These are phyloP conservation scores for Turnix velox DNA, from an alignment of 2,113 vertebrate genomes.

Conservation along the genomic window DNA sequence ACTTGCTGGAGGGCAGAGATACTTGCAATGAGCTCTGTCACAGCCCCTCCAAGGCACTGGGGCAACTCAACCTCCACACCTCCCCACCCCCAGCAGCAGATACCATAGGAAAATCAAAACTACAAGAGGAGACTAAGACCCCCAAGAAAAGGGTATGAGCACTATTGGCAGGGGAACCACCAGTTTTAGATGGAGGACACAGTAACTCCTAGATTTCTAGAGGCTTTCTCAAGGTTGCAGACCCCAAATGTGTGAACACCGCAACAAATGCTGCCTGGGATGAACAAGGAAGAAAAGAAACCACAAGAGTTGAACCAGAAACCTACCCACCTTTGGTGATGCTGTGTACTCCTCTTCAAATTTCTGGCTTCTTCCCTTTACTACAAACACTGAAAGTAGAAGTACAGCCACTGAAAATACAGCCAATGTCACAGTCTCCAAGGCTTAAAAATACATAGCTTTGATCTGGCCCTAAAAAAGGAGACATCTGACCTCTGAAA, in stretches of 20 bases:
- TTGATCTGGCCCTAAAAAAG: background rate
- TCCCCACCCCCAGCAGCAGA: background rate
- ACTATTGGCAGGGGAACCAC: accelerated
- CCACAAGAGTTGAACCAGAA: background rate
- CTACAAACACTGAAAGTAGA: background rate
- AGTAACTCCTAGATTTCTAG: background rate
- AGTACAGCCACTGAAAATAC: accelerated
- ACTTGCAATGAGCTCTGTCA: background rate
- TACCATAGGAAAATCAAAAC: background rate
- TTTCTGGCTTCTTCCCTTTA: background rate
- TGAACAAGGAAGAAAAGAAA: background rate
- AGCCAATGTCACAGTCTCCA: background rate
- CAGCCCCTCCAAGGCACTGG: accelerated
- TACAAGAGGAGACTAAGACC: background rate
- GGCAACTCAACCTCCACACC: background rate
- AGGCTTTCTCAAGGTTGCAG: background rate
- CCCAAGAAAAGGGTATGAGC: background rate
- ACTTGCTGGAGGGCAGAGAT: background rate
- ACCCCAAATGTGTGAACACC: background rate
- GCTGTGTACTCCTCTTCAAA: background rate
- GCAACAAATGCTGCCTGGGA: background rate
- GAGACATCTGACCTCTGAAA: accelerated
- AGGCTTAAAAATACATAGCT: background rate
- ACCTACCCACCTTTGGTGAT: background rate
- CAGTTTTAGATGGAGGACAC: accelerated